Evolutionary conservation across 2,888 invertebrate genomes (phyloP).

Genomic region (Orthosia gothica): DNA sequence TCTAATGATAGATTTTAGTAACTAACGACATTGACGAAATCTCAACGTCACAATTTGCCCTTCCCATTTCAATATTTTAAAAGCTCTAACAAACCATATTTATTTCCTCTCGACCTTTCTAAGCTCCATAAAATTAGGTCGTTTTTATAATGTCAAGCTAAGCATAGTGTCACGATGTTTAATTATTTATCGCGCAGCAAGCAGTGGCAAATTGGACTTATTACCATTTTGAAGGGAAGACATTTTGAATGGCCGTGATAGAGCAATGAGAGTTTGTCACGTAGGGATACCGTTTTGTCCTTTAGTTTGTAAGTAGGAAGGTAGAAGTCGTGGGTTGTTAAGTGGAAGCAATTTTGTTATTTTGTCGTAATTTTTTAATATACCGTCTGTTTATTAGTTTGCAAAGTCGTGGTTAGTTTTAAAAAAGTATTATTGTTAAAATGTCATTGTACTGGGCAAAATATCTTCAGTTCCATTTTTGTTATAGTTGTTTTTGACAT

Average conservation of each 20-base stretch:
- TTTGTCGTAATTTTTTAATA: neutral
- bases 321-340: neutral
- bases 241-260: conserved; percentile 80
- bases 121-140: conserved; percentile 68
- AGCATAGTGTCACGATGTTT: conserved; percentile 74
- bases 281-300: conserved; percentile 52
- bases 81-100: conserved; percentile 2
- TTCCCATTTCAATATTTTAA: neutral
- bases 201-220: conserved; percentile 78
- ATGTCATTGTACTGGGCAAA: neutral
- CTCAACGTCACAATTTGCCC: neutral
- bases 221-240: conserved; percentile 78
- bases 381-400: conserved; percentile 17
- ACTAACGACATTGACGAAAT: neutral
- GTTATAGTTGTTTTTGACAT: too few species aligned
- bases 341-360: neutral
- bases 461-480: neutral
- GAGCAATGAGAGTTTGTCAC: conserved; percentile 72
- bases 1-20: neutral
- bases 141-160: conserved; percentile 67
- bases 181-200: conserved; percentile 74
- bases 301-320: neutral
- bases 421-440: neutral
- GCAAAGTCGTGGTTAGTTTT: conserved; percentile 1
- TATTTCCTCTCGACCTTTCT: conserved; percentile 36